These are phyloP conservation scores for Chionis minor DNA, from an alignment of 2,113 vertebrate species.

Conservation along the genomic window DNA sequence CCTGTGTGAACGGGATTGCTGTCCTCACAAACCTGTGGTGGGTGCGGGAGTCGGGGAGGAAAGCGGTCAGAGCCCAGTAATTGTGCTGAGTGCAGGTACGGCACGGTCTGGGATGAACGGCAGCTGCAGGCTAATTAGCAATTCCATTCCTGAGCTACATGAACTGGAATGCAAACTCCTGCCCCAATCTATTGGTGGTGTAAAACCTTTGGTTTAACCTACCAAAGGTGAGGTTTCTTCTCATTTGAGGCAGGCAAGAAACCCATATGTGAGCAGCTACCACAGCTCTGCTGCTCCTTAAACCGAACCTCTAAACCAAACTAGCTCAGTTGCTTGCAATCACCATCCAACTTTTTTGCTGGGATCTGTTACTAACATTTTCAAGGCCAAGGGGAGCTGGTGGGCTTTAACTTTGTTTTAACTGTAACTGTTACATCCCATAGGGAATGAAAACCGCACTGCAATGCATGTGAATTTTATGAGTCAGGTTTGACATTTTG, in stretches of 20 bases:
- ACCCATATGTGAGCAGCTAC: neutral
- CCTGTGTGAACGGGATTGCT: constrained; percentile 97
- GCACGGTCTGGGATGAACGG: neutral
- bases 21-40: constrained; percentile 91
- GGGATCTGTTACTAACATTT: neutral
- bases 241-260: neutral
- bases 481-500: neutral
- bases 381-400: neutral
- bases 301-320: neutral
- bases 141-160: neutral
- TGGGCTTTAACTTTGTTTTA: neutral
- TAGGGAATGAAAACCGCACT: neutral
- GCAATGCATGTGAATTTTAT: fast-evolving
- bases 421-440: neutral
- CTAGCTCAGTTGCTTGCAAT: neutral
- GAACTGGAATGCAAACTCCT: neutral
- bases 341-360: neutral
- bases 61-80: neutral
- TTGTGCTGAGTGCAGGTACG: neutral
- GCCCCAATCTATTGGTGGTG: neutral
- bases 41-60: neutral
- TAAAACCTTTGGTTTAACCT: neutral
- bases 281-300: neutral
- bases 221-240: neutral
- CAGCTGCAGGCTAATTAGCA: neutral